A percentile compares a stretch with the other conserved stretches of the same genome.
phyloP scores from a whole-genome alignment of 2,888 invertebrate species.

The Orchestes rusci region DNA sequence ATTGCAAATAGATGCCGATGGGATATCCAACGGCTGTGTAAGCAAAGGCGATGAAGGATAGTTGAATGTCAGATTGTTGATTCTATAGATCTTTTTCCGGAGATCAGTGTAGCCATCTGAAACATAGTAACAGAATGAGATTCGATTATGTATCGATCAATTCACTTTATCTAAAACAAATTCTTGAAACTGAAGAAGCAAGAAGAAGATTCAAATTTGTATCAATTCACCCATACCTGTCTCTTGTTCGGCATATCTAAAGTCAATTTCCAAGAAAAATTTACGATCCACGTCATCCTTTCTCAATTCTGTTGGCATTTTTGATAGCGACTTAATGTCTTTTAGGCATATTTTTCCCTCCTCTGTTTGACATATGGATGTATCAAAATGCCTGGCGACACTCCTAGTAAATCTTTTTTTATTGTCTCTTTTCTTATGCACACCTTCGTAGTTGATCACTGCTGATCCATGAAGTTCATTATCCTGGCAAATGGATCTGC shows the following conservation, averaged over 20 bases:
- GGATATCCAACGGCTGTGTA: slow-evolving; percentile 60
- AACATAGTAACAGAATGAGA: too few species aligned
- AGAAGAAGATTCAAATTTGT: too few species aligned
- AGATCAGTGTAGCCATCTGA: slow-evolving; percentile 23
- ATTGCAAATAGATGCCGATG: slow-evolving; percentile 49
- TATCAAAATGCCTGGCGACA: slow-evolving; percentile 34
- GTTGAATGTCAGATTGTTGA: slow-evolving; percentile 67
- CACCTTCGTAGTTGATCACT: slow-evolving; percentile 44
- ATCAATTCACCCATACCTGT: slow-evolving; percentile 23
- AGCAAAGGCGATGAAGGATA: slow-evolving; percentile 72
- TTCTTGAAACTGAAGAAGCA: too few species aligned
- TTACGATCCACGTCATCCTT: slow-evolving; percentile 46
- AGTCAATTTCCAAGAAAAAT: slow-evolving; percentile 65
- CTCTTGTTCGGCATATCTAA: slow-evolving; percentile 36
- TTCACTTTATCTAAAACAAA: too few species aligned
- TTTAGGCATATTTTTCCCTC: slow-evolving; percentile 52
- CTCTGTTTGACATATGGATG: slow-evolving; percentile 37
- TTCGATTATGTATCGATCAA: too few species aligned
- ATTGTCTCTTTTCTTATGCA: slow-evolving; percentile 5
- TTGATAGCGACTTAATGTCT: slow-evolving; percentile 50
- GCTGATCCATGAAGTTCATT: slow-evolving; percentile 46
- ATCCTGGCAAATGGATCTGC: slow-evolving; percentile 19
- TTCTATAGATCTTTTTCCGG: slow-evolving; percentile 35
- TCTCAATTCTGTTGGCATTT: slow-evolving; percentile 49
- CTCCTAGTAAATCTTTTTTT: too few species aligned